A percentile compares a stretch with the other conserved stretches of the same genome.
These are phyloP conservation scores for Dascillus cervinus DNA, from an alignment of 2,888 invertebrate genomes.

Conservation along the genomic window DNA sequence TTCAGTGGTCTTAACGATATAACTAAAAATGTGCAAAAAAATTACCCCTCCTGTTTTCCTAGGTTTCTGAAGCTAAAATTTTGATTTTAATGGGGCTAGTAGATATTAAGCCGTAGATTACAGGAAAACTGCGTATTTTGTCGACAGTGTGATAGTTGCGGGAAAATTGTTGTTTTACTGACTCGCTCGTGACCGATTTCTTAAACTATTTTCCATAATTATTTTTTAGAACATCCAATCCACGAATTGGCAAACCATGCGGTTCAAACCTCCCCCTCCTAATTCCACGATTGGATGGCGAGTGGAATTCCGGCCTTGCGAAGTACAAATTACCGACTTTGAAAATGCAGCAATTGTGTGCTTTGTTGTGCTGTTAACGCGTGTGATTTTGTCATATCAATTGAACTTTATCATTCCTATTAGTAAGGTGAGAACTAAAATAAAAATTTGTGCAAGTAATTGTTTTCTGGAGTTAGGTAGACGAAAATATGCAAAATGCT, in stretches of 20 bases:
- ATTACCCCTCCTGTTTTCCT: constrained; percentile 1
- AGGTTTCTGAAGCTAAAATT: no score
- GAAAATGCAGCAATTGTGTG: constrained; percentile 99
- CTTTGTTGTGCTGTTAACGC: constrained; percentile 92
- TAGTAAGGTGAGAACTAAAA: constrained; percentile 55
- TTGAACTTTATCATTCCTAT: constrained; percentile 96
- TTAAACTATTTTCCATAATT: constrained; percentile 9
- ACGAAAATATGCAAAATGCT: constrained; percentile 95
- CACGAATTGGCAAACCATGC: constrained; percentile 99
- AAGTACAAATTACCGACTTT: constrained; percentile 97
- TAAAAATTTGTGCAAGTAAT: not conserved
- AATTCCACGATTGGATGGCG: constrained; percentile 97
- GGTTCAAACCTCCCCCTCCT: constrained; percentile 97
- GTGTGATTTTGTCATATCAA: constrained; percentile 93
- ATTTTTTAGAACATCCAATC: constrained; percentile 86
- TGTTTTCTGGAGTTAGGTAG: constrained; percentile 46
- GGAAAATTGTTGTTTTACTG: not conserved
- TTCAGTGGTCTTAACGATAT: no score
- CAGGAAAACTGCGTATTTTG: no score
- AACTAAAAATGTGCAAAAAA: constrained; percentile 2
- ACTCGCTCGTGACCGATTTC: not conserved
- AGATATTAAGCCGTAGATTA: no score
- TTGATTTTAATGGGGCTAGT: no score
- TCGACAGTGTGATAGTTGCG: not conserved
- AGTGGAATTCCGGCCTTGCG: constrained; percentile 98